phyloP scores from a whole-genome alignment of 37 sponge, comb jelly and placozoan species.

The Geodia barretti region DNA sequence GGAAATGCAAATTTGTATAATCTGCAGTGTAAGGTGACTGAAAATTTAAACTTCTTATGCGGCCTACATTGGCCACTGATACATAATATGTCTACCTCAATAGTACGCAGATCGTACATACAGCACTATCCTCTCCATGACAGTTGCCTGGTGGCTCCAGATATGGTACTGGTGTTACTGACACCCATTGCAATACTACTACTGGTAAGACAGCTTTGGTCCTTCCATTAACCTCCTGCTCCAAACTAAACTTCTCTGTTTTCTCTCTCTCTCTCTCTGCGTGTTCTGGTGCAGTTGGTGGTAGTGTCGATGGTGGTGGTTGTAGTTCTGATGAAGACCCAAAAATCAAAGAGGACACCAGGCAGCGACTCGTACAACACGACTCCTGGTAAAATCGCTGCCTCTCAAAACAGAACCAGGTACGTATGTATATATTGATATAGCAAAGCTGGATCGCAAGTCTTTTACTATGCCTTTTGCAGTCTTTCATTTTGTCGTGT shows the following conservation, averaged over 20 bases:
- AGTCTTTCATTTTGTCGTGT: neutral
- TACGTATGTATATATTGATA: neutral
- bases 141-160: slow-evolving; percentile 16
- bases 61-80: too few relatives aligned
- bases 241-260: neutral
- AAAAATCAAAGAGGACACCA: neutral
- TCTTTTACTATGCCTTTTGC: neutral
- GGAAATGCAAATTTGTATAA: too few relatives aligned
- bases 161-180: slow-evolving; percentile 6
- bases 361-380: too few relatives aligned
- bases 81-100: too few relatives aligned
- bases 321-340: neutral
- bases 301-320: neutral
- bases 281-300: neutral
- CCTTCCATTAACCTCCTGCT: neutral
- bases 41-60: too few relatives aligned
- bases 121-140: too few relatives aligned
- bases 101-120: too few relatives aligned
- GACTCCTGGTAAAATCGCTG: too few relatives aligned
- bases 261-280: neutral
- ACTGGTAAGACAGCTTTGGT: slow-evolving; percentile 25
- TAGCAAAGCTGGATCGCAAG: neutral
- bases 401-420: neutral
- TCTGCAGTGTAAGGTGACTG: too few relatives aligned
- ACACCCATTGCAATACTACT: slow-evolving; percentile 15